These are phyloP conservation scores for Pomatorhinus ruficollis DNA, from an alignment of 2,113 vertebrate species.

Conservation along the genomic window DNA sequence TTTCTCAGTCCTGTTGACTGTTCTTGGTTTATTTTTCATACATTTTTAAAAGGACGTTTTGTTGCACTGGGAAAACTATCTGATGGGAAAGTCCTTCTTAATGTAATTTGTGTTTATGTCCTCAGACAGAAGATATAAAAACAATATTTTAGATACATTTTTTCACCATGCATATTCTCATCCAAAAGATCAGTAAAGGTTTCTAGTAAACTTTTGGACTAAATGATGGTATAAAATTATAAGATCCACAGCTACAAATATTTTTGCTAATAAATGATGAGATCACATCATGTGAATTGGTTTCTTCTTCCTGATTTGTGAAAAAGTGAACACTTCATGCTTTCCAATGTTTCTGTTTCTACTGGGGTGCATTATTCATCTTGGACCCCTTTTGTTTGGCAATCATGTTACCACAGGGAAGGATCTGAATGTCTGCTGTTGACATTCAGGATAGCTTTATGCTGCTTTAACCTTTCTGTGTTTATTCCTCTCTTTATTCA, in stretches of 20 bases:
- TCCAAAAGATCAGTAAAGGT: background rate
- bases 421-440: background rate
- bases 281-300: background rate
- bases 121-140: background rate
- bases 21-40: background rate
- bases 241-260: background rate
- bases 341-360: background rate
- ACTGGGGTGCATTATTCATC: background rate
- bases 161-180: background rate
- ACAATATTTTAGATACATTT: background rate
- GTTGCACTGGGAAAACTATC: background rate
- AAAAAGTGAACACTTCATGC: background rate
- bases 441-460: background rate
- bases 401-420: background rate
- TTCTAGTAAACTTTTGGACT: background rate
- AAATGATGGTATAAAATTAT: background rate
- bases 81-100: background rate
- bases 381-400: background rate
- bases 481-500: background rate
- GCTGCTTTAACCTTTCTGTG: background rate
- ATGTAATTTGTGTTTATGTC: background rate
- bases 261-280: fast-evolving
- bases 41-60: background rate
- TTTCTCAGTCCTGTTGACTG: background rate
- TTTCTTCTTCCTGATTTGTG: background rate